Evolutionary conservation across 2,888 invertebrate species (phyloP).

Genomic region (Holacanthella duospinosa): DNA sequence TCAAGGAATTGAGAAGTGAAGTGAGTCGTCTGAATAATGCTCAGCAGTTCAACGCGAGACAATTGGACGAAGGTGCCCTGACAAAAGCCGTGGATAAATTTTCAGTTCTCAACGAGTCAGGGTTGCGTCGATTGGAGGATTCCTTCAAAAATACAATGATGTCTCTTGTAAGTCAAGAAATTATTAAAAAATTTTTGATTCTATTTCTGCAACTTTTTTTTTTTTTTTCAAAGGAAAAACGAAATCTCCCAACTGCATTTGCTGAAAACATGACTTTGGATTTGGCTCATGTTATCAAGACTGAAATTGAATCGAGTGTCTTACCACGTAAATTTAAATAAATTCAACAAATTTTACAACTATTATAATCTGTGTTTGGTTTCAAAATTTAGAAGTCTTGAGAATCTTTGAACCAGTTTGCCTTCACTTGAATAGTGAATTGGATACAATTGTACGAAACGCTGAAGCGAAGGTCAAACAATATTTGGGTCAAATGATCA

Average conservation of each 20-base stretch:
- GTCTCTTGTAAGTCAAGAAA: background rate
- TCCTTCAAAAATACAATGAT: constrained; percentile 10
- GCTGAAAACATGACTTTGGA: constrained; percentile 38
- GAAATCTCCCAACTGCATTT: constrained; percentile 26
- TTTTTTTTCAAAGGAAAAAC: constrained; percentile 21
- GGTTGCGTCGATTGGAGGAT: constrained; percentile 27
- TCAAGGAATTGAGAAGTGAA: constrained; percentile 33
- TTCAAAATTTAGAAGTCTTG: constrained; percentile 47
- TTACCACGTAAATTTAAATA: constrained; percentile 40
- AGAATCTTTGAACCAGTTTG: constrained; percentile 62
- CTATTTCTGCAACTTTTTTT: background rate
- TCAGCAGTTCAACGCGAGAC: constrained; percentile 4
- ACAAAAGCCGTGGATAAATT: constrained; percentile 15
- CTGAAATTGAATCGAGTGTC: constrained; percentile 49
- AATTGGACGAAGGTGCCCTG: constrained; percentile 12
- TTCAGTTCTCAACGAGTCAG: constrained; percentile 19
- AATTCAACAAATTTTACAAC: background rate
- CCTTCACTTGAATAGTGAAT: constrained; percentile 60
- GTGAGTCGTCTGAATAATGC: constrained; percentile 21
- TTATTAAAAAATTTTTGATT: too few relatives aligned
- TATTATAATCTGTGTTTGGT: background rate
- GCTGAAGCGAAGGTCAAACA: constrained; percentile 67
- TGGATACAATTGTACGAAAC: constrained; percentile 58
- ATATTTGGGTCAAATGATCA: constrained; percentile 66
- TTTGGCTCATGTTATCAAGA: constrained; percentile 43